phyloP scores from a whole-genome alignment of 1,140 invertebrate species.

The Lanistes nyassanus region DNA sequence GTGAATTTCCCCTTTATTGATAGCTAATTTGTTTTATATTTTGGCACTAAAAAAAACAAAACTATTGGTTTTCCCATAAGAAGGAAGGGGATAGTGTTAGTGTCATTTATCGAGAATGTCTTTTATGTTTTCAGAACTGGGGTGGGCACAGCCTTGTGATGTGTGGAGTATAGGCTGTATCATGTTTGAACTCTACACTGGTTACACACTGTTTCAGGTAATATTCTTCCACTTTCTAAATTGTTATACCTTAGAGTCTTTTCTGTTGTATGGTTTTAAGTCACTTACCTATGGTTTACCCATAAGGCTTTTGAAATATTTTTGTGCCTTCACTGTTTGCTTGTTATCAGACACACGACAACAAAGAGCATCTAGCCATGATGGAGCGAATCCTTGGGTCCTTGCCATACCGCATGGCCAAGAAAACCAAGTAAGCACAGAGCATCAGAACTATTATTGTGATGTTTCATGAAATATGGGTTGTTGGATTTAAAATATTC shows the following conservation, averaged over 20 bases:
- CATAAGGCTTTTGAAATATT: not conserved
- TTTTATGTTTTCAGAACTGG: constrained; percentile 90
- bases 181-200: constrained; percentile 97
- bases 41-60: no score
- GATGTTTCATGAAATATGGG: no score
- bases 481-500: no score
- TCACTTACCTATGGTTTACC: constrained; percentile 1
- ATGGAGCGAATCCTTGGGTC: constrained; percentile 98
- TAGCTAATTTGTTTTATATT: no score
- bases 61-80: no score
- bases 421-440: constrained; percentile 80
- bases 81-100: no score
- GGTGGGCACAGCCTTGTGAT: constrained; percentile 99
- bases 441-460: no score
- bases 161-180: constrained; percentile 99
- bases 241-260: not conserved
- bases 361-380: constrained; percentile 99
- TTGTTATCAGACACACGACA: constrained; percentile 90
- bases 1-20: no score
- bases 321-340: not conserved
- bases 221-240: constrained; percentile 13
- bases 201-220: constrained; percentile 94
- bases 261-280: not conserved
- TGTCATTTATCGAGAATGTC: no score
- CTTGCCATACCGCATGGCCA: constrained; percentile 94